These are phyloP conservation scores for Heliconius ismenius DNA, from an alignment of 2,888 invertebrate genomes.

Conservation along the genomic window DNA sequence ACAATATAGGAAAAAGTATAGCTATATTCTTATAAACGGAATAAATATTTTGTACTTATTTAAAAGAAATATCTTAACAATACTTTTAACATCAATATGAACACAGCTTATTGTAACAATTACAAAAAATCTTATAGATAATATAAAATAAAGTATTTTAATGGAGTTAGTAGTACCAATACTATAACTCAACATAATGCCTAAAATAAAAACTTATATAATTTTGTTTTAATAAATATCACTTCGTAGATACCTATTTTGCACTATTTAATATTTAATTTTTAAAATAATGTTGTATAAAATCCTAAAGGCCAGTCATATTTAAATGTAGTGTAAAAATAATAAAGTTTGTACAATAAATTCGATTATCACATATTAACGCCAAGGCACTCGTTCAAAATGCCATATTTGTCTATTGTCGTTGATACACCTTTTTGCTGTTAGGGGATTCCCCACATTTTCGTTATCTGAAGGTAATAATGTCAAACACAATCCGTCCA, in stretches of 20 bases:
- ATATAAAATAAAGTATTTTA: neutral
- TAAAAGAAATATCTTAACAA: conserved; percentile 3
- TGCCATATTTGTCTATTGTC: conserved; percentile 85
- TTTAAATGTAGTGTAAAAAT: neutral
- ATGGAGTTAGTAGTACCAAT: neutral
- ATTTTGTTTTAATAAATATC: neutral
- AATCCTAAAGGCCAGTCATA: neutral
- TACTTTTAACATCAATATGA: neutral
- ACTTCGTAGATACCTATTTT: neutral
- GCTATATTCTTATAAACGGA: neutral
- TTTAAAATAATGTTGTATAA: neutral
- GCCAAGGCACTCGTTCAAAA: conserved; percentile 86
- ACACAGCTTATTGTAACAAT: conserved; percentile 6
- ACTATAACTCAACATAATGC: neutral
- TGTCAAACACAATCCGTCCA: conserved; percentile 64
- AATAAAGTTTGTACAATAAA: conserved; percentile 28
- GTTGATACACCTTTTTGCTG: conserved; percentile 82
- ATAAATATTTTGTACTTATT: conserved; percentile 18
- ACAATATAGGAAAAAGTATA: neutral
- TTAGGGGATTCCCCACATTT: conserved; percentile 71
- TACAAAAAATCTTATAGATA: conserved; percentile 1
- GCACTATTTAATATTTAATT: neutral
- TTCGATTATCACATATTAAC: conserved; percentile 58
- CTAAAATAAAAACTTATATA: neutral
- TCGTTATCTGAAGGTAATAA: conserved; percentile 54